phyloP scores from a whole-genome alignment of 2,888 invertebrate species.

The Tanypteryx hageni region DNA sequence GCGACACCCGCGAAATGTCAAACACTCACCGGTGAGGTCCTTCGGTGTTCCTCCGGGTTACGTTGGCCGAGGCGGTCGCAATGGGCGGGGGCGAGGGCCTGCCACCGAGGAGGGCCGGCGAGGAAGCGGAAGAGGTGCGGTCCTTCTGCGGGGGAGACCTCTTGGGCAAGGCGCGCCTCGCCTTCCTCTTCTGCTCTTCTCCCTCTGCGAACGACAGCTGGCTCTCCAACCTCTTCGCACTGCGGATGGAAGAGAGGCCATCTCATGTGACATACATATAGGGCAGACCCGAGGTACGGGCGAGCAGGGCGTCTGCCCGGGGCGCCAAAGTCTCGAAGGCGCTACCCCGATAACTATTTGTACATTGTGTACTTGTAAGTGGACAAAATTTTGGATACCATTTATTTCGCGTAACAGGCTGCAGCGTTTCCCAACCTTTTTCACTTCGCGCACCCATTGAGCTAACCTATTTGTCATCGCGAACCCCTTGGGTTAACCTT shows the following conservation, averaged over 20 bases:
- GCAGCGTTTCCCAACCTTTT: too few species aligned
- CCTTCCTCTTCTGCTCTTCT: background rate
- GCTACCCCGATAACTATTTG: too few species aligned
- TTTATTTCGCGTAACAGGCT: too few species aligned
- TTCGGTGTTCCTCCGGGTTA: constrained; percentile 14
- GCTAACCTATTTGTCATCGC: too few species aligned
- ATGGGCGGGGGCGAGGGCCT: background rate
- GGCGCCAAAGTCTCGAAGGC: background rate
- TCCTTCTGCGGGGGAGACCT: constrained; percentile 22
- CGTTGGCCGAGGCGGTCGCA: background rate
- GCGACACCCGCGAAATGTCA: background rate
- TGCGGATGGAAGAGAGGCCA: background rate
- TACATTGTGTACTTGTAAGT: too few species aligned
- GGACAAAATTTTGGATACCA: too few species aligned
- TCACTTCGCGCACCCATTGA: too few species aligned
- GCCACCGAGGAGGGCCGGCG: background rate
- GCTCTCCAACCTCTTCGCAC: background rate
- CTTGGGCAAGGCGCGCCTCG: background rate
- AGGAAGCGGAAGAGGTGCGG: background rate
- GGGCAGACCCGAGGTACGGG: too few species aligned
- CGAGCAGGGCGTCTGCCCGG: too few species aligned
- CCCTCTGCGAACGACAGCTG: background rate
- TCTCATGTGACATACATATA: background rate
- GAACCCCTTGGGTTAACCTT: too few species aligned
- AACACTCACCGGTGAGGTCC: constrained; percentile 34